A percentile compares a stretch with the other conserved stretches of the same genome.
Conservation (phyloP, 2,888 invertebrate genomes). For the Pammene fasciana region DNA sequence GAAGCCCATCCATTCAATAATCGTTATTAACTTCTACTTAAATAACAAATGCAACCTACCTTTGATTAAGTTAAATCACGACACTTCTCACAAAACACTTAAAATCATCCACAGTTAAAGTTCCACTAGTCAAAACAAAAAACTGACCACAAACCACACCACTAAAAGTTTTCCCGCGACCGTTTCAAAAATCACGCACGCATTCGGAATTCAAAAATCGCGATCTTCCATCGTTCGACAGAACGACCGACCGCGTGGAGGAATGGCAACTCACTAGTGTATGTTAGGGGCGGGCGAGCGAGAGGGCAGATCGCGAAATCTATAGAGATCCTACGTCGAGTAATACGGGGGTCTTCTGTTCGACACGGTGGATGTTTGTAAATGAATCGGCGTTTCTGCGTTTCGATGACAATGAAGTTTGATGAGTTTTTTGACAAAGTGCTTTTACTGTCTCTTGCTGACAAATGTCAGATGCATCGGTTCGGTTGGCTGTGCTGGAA, state of each 20-base stretch:
- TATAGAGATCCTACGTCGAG: conserved; percentile 60
- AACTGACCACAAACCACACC: conserved; percentile 42
- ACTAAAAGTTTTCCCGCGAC: conserved; percentile 31
- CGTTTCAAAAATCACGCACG: conserved; percentile 43
- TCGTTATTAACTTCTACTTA: neutral
- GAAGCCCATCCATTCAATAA: neutral
- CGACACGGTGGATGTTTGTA: conserved; percentile 32
- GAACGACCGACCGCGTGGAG: conserved; percentile 53
- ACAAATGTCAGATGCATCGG: conserved; percentile 18
- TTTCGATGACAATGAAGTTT: conserved; percentile 33
- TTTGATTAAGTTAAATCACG: conserved; percentile 19
- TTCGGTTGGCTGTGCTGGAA: conserved; percentile 10
- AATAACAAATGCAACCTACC: conserved; percentile 23
- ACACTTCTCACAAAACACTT: conserved; percentile 27
- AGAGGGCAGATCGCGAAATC: conserved; percentile 59
- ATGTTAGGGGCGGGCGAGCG: conserved; percentile 45
- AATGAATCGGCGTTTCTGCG: conserved; percentile 26
- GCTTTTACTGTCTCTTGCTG: conserved; percentile 25
- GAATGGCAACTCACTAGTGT: conserved; percentile 65
- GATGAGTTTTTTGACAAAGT: conserved; percentile 37
- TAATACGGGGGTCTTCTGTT: conserved; percentile 39
- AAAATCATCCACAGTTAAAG: conserved; percentile 37
- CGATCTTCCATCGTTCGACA: conserved; percentile 48
- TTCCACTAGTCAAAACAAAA: conserved; percentile 21
- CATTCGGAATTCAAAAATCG: conserved; percentile 48